A percentile compares a stretch with the other conserved stretches of the same genome.
phyloP scores from a whole-genome alignment of 2,113 vertebrate species.

The Cranoglanis bouderius region DNA sequence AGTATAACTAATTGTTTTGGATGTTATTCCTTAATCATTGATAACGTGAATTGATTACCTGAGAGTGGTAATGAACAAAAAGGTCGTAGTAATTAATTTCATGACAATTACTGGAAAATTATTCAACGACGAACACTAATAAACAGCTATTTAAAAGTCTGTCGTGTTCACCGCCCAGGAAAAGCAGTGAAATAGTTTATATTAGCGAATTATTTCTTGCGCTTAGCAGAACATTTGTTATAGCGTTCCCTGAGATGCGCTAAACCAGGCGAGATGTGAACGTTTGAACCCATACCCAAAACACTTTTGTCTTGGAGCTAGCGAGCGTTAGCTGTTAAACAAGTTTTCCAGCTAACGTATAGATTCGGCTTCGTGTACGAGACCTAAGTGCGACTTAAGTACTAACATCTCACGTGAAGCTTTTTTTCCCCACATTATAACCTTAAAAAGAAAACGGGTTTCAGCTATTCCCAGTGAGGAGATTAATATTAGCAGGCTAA shows the following conservation, averaged over 20 bases:
- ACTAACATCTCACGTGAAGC: not conserved
- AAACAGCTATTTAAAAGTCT: not conserved
- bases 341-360: slow-evolving; percentile 11
- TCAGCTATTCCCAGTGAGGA: not conserved
- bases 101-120: not conserved
- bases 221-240: not conserved
- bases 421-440: not conserved
- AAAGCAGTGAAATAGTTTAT: not conserved
- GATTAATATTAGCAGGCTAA: not conserved
- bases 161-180: not conserved
- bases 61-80: not conserved
- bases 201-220: not conserved
- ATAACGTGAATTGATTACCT: not conserved
- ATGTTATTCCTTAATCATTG: not conserved
- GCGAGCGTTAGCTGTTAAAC: not conserved
- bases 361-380: not conserved
- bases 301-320: not conserved
- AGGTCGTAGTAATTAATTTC: not conserved
- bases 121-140: not conserved
- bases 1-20: not conserved
- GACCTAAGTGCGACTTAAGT: not conserved
- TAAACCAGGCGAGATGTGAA: not conserved
- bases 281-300: not conserved
- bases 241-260: not conserved
- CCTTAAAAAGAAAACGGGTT: not conserved